Conservation (phyloP, 1,140 invertebrate genomes). For the Leptinotarsa lineolata region DNA sequence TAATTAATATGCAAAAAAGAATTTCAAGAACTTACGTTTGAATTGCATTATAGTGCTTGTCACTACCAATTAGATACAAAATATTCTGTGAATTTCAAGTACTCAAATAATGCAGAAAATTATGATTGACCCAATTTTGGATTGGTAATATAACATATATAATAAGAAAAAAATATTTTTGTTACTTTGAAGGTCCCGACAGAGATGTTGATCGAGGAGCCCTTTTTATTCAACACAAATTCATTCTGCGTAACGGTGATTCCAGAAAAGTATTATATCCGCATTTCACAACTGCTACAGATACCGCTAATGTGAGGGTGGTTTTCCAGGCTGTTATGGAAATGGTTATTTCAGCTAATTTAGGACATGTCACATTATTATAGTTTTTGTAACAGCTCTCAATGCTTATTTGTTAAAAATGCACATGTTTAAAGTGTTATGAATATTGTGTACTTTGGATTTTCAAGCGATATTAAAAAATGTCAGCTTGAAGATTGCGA, state of each 20-base stretch:
- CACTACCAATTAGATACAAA: too few relatives aligned
- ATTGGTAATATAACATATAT: background rate
- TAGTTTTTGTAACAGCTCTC: conserved; percentile 33
- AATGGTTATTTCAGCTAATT: conserved; percentile 65
- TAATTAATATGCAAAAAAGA: too few relatives aligned
- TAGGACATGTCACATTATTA: conserved; percentile 61
- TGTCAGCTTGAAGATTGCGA: too few relatives aligned
- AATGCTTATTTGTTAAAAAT: background rate
- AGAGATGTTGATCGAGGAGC: conserved; percentile 67
- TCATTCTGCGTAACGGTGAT: conserved; percentile 63
- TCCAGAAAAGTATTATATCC: conserved; percentile 66
- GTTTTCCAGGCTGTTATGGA: conserved; percentile 68
- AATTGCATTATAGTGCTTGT: too few relatives aligned
- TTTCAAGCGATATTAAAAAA: too few relatives aligned
- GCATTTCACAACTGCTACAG: conserved; percentile 69
- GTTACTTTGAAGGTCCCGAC: conserved; percentile 62
- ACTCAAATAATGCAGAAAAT: background rate
- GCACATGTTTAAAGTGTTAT: too few relatives aligned
- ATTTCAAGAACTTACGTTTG: too few relatives aligned
- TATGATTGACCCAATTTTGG: background rate
- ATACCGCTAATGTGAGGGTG: conserved; percentile 66
- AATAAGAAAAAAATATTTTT: background rate
- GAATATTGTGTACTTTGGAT: too few relatives aligned
- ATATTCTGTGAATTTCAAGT: too few relatives aligned
- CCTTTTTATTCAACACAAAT: conserved; percentile 68